Conservation (phyloP, 2,113 vertebrate genomes). For the Fregata magnificens region DNA sequence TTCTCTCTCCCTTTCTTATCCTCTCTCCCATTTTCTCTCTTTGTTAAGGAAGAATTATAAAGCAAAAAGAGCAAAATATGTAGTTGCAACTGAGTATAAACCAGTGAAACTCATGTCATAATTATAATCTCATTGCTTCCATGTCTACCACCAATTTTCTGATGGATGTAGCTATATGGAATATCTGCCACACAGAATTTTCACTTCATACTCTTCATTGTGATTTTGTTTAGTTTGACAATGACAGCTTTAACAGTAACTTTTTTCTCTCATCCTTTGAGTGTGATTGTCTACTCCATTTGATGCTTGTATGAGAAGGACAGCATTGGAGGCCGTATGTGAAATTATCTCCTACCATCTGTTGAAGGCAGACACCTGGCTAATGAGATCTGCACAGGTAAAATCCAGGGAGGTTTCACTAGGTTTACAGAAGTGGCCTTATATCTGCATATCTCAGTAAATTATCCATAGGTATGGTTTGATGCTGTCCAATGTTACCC, state of each 20-base stretch:
- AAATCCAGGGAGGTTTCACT: background rate
- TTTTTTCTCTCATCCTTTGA: background rate
- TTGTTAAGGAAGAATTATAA: background rate
- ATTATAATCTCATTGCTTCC: background rate
- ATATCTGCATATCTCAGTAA: background rate
- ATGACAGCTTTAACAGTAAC: background rate
- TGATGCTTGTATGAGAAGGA: background rate
- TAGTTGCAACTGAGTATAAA: background rate
- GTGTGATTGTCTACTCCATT: background rate
- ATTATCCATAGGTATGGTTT: background rate
- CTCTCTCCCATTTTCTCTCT: background rate
- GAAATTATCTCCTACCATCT: background rate
- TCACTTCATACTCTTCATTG: background rate
- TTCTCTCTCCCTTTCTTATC: background rate
- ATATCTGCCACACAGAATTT: background rate
- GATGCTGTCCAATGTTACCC: background rate
- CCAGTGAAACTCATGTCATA: background rate
- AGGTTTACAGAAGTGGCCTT: background rate
- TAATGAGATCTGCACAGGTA: background rate
- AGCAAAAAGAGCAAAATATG: background rate
- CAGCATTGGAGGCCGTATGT: background rate
- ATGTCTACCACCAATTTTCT: background rate
- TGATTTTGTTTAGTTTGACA: background rate
- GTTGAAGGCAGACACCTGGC: background rate
- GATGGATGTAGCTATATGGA: background rate